Conservation (phyloP, 2,888 invertebrate genomes). For the Tromatobia lineatoria region DNA sequence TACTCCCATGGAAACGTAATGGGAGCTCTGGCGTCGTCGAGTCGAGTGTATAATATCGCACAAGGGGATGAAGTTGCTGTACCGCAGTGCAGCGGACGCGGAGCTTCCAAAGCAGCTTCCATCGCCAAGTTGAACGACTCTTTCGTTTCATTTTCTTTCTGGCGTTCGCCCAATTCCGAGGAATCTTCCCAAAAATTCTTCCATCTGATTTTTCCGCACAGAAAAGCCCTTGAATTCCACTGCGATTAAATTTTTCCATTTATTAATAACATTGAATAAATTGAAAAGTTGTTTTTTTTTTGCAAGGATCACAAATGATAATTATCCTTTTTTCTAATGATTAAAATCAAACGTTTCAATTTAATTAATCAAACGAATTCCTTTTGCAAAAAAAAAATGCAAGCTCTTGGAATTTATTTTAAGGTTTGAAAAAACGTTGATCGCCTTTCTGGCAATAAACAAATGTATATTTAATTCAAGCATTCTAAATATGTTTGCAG, state of each 20-base stretch:
- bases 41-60: conserved; percentile 41
- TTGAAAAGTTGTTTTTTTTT: not conserved
- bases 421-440: no score
- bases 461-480: no score
- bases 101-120: not conserved
- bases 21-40: conserved; percentile 39
- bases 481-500: no score
- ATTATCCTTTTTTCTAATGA: no score
- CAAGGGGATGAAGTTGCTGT: conserved; percentile 8
- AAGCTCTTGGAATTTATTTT: no score
- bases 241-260: not conserved
- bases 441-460: no score
- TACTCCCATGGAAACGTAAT: conserved; percentile 14
- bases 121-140: conserved; percentile 24
- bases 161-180: conserved; percentile 18
- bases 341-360: no score
- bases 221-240: not conserved
- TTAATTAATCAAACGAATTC: no score
- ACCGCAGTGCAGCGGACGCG: conserved; percentile 22
- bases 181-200: not conserved
- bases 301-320: no score
- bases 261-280: not conserved
- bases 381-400: no score
- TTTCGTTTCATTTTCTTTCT: conserved; percentile 24
- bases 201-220: not conserved